Evolutionary conservation across 2,888 invertebrate genomes (phyloP).

Genomic region (Ichneumoninae sp.): DNA sequence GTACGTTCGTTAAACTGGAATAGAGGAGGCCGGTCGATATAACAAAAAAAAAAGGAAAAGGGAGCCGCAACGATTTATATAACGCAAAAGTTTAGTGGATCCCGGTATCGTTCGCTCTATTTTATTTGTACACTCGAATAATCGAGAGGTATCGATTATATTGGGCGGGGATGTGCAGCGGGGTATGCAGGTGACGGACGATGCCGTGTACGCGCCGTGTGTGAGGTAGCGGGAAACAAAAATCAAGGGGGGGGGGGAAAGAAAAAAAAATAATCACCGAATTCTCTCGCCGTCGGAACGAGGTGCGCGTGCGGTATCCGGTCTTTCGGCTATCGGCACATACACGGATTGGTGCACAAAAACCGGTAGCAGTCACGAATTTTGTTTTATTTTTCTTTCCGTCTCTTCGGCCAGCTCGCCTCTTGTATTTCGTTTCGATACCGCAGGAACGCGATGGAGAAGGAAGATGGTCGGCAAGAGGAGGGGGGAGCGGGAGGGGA

Average conservation of each 20-base stretch:
- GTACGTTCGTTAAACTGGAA: constrained; percentile 4
- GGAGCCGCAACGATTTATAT: constrained; percentile 1
- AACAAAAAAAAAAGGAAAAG: neutral
- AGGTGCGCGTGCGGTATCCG: constrained; percentile 15
- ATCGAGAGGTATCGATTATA: constrained; percentile 52
- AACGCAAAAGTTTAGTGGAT: constrained; percentile 2
- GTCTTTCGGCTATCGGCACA: constrained; percentile 21
- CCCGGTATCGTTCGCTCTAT: constrained; percentile 11
- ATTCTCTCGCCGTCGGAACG: constrained; percentile 8
- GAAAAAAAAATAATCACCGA: constrained; percentile 8
- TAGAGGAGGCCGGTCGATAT: neutral
- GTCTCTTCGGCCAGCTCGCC: neutral
- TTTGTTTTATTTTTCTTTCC: constrained; percentile 18
- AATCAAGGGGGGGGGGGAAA: constrained; percentile 13
- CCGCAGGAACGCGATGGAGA: neutral
- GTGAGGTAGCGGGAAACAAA: constrained; percentile 23
- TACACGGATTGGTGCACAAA: constrained; percentile 4
- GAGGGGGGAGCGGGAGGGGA: neutral
- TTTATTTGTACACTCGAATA: constrained; percentile 44
- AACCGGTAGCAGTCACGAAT: constrained; percentile 26
- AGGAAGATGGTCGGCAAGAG: too few species aligned
- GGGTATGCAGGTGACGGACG: neutral
- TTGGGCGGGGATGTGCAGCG: constrained; percentile 19
- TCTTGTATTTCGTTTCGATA: constrained; percentile 22
- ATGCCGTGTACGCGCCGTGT: constrained; percentile 21